A percentile compares a stretch with the other conserved stretches of the same genome.
These are phyloP conservation scores for Torymus texanus DNA, from an alignment of 2,888 invertebrate genomes.

Conservation along the genomic window DNA sequence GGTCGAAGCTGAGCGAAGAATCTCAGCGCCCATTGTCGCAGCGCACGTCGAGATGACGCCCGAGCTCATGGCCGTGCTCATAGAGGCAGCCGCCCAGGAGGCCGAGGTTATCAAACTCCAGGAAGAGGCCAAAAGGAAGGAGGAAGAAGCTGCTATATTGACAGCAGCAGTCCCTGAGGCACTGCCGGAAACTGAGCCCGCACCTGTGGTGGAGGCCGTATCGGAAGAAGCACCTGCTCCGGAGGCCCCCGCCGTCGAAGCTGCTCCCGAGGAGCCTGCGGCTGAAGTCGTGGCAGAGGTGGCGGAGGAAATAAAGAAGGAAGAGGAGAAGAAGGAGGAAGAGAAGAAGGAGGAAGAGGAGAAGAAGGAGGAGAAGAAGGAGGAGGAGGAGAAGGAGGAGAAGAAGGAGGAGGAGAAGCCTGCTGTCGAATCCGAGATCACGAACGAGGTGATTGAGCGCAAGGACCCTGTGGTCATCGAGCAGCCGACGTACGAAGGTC, in stretches of 20 bases:
- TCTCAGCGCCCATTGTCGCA: conserved; percentile 23
- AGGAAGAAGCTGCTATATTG: not conserved
- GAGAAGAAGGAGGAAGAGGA: not conserved
- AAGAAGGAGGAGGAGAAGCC: conserved; percentile 30
- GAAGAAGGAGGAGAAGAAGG: not conserved
- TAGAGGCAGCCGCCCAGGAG: conserved; percentile 8
- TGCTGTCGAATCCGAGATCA: conserved; percentile 17
- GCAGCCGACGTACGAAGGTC: conserved; percentile 61
- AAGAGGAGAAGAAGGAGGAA: not conserved
- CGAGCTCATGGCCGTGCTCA: conserved; percentile 35
- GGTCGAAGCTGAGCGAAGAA: not conserved
- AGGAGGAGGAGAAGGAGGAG: not conserved
- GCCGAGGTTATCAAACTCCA: too few species aligned
- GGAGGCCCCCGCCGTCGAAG: not conserved
- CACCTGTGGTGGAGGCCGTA: not conserved
- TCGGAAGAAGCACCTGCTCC: not conserved
- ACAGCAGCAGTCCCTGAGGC: not conserved
- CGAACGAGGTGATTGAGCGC: conserved; percentile 29
- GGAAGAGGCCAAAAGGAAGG: not conserved
- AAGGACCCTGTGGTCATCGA: not conserved
- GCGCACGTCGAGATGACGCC: conserved; percentile 37
- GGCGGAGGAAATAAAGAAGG: not conserved
- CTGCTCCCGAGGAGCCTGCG: not conserved
- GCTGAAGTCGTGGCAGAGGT: not conserved
- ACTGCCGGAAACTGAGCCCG: not conserved